These are phyloP conservation scores for Ptychadena robeensis DNA, from an alignment of 2,797 vertebrate genomes.

Conservation along the genomic window DNA sequence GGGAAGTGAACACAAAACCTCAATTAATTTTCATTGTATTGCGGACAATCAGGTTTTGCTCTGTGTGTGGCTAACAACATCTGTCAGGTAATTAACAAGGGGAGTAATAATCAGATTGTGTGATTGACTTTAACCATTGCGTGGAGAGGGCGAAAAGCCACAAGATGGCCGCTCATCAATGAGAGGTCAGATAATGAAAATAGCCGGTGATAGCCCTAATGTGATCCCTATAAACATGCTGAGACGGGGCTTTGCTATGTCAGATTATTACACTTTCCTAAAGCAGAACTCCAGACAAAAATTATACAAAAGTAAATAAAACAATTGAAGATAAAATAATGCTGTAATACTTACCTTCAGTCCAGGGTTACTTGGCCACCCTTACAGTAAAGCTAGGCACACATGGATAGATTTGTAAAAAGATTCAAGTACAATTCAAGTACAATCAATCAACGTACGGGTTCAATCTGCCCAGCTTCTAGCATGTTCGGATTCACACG, in stretches of 20 bases:
- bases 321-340: too few species aligned
- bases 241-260: neutral
- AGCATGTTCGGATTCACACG: too few species aligned
- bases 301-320: too few species aligned
- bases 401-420: too few species aligned
- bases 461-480: too few species aligned
- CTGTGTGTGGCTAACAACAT: conserved; percentile 6
- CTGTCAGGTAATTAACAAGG: conserved; percentile 38
- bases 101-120: conserved; percentile 25
- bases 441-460: too few species aligned
- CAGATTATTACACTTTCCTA: neutral
- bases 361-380: too few species aligned
- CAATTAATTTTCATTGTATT: neutral
- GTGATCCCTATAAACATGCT: neutral
- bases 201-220: neutral
- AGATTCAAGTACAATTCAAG: too few species aligned
- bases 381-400: too few species aligned
- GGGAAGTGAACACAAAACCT: neutral
- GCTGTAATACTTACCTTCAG: too few species aligned
- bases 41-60: neutral
- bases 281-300: too few species aligned
- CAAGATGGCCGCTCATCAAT: conserved; percentile 15
- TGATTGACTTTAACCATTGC: conserved; percentile 23
- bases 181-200: neutral
- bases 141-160: neutral